A percentile compares a stretch with the other conserved stretches of the same genome.
phyloP scores from a whole-genome alignment of 2,113 vertebrate genomes.

The Anhinga anhinga region DNA sequence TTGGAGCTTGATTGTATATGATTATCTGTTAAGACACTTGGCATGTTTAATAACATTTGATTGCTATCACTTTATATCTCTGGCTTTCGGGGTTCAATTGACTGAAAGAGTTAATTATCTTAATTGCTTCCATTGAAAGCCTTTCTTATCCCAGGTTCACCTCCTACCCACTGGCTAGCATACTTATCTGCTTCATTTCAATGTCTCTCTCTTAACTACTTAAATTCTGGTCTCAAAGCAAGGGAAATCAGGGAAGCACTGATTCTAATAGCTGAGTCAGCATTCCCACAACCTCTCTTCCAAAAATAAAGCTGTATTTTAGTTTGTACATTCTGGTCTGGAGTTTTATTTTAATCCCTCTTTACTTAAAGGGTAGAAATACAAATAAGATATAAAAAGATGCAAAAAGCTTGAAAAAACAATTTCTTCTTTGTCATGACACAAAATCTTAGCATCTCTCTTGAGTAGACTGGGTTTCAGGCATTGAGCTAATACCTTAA shows the following conservation, averaged over 20 bases:
- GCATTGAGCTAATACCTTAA: neutral
- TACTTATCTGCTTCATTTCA: neutral
- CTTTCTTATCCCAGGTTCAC: neutral
- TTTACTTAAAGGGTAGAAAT: constrained; percentile 60
- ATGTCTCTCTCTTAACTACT: neutral
- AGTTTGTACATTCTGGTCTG: constrained; percentile 51
- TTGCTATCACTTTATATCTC: neutral
- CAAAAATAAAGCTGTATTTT: constrained; percentile 71
- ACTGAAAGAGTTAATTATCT: constrained; percentile 14
- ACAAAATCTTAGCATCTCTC: neutral
- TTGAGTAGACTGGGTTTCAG: neutral
- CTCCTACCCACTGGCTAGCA: neutral
- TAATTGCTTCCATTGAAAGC: neutral
- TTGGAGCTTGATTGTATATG: constrained; percentile 27
- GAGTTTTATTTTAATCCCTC: constrained; percentile 45
- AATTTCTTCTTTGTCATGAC: neutral
- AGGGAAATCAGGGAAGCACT: neutral
- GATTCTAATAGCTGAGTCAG: constrained; percentile 58
- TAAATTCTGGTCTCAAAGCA: constrained; percentile 22
- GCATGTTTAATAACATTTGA: constrained; percentile 47
- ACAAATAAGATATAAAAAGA: constrained; percentile 50
- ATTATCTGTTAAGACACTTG: constrained; percentile 22
- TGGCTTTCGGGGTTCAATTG: neutral
- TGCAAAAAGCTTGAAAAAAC: neutral
- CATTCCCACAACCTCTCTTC: constrained; percentile 63